These are phyloP conservation scores for Muscidifurax raptorellus DNA, from an alignment of 1,140 invertebrate species.

Conservation along the genomic window DNA sequence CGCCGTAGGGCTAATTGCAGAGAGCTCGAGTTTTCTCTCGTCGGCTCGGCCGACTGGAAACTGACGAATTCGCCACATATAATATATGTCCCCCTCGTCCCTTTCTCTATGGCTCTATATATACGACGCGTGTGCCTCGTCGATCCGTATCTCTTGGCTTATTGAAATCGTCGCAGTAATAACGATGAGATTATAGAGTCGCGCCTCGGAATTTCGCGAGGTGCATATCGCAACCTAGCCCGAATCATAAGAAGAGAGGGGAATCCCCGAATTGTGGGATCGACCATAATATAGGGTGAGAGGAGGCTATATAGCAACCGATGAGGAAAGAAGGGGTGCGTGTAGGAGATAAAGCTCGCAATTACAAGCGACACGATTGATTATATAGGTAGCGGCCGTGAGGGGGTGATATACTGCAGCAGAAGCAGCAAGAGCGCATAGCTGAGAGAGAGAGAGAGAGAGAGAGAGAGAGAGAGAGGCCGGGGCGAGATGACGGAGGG, in stretches of 20 bases:
- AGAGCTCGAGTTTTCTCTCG: constrained; percentile 42
- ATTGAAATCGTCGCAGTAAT: neutral
- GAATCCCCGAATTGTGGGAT: neutral
- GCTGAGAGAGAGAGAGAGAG: too few relatives aligned
- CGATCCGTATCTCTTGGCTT: constrained; percentile 18
- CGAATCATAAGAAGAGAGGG: neutral
- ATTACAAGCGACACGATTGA: constrained; percentile 57
- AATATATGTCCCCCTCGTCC: neutral
- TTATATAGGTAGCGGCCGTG: constrained; percentile 54
- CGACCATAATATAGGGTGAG: too few relatives aligned
- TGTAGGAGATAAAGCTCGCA: too few relatives aligned
- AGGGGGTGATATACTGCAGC: constrained; percentile 56
- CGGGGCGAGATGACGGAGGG: constrained; percentile 17
- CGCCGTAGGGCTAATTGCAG: constrained; percentile 48
- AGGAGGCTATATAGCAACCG: too few relatives aligned
- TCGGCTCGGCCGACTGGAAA: constrained; percentile 59
- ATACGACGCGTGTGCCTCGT: neutral
- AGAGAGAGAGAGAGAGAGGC: too few relatives aligned
- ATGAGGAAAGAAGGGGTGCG: constrained; percentile 54
- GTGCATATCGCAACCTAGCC: too few relatives aligned
- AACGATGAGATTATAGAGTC: too few relatives aligned
- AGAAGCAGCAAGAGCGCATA: neutral
- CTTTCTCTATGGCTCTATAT: too few relatives aligned
- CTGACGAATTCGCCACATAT: constrained; percentile 51
- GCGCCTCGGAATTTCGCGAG: too few relatives aligned